Evolutionary conservation across 2,113 vertebrate genomes (phyloP).

Genomic region (Semicossyphus pulcher): DNA sequence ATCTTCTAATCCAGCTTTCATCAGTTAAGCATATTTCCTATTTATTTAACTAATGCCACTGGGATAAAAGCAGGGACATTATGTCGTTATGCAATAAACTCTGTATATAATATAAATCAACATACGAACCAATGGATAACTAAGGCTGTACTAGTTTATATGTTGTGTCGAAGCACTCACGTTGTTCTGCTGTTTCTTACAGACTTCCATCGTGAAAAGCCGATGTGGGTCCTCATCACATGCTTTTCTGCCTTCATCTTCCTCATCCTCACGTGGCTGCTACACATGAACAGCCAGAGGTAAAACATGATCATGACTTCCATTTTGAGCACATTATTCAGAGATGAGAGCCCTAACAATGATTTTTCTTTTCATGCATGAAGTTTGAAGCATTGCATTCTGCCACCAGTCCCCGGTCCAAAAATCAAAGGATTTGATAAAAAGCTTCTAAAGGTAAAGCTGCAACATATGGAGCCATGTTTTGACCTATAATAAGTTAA

Average conservation of each 20-base stretch:
- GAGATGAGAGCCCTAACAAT: conserved; percentile 9
- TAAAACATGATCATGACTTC: conserved; percentile 58
- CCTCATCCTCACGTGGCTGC: conserved; percentile 86
- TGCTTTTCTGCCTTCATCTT: conserved; percentile 86
- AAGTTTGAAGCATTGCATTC: conserved; percentile 89
- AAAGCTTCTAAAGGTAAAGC: conserved; percentile 90
- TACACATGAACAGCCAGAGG: conserved; percentile 89
- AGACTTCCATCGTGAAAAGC: conserved; percentile 86
- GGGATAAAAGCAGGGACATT: no score
- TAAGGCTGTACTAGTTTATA: no score
- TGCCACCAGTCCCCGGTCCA: conserved; percentile 94
- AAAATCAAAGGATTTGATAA: conserved; percentile 97
- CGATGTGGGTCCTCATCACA: conserved; percentile 87
- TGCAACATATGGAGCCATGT: not conserved
- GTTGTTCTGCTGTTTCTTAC: conserved; percentile 55
- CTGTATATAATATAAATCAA: not conserved
- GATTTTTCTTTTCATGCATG: conserved; percentile 36
- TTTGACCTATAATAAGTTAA: no score
- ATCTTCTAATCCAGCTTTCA: no score
- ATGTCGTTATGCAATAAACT: no score
- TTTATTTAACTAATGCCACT: no score
- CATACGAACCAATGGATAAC: not conserved
- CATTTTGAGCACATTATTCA: no score
- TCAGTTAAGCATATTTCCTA: no score
- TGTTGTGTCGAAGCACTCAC: not conserved